Evolutionary conservation across 2,888 invertebrate genomes (phyloP), one percentile per base, ranked within the genome.

Genomic region (Ormyrus thymus): DNA sequence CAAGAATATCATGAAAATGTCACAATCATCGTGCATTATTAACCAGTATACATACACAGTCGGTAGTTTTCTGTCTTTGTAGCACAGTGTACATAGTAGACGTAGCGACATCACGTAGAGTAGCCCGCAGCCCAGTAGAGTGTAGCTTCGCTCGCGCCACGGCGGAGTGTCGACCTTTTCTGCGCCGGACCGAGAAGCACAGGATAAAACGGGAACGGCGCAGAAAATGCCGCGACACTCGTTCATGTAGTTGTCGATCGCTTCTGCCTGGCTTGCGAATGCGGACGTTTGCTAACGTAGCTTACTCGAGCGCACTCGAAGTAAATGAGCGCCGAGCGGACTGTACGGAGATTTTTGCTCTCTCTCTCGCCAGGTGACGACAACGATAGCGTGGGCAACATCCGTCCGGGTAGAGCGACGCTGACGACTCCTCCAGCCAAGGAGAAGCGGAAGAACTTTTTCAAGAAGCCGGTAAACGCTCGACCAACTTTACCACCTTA

Each of bases 381-480:
- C 90, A 96, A 96, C 86, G 98, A 98, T 91, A 97, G 97, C 85
- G 93, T 95, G 88, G 95, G 96, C 82, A 95, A 95, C 91, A 93
- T 94, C 83, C 93, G 95, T 86, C 93, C 95, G 79, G 95, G 96
- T 82, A 95, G 95, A 88, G 94, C 94, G 82, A 93, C 94, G 75
- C 93, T 96, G 85, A 95, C 96, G 51, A 81, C 78, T 11, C 97
- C 97, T 78, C 95, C 97, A 80, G 95, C 96, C 87, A 98, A 98
- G 91, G 98, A 99, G 91, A 98, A 98, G 91, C 94, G 98, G 88
- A 99, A 98, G 91, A 96, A 98, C 71, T 99, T 99, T 93, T 98
- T 98, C 92, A 99, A 99, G 92, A 99, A 99, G 92, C 89, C 90
- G 89, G 90, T 90, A 88, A 89, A 86, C 83, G 80, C 81, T 76